Percentiles rank a stretch among this genome's conserved stretches.
These are phyloP conservation scores for Euthynnus affinis DNA, from an alignment of 2,797 vertebrate genomes.

Conservation along the genomic window DNA sequence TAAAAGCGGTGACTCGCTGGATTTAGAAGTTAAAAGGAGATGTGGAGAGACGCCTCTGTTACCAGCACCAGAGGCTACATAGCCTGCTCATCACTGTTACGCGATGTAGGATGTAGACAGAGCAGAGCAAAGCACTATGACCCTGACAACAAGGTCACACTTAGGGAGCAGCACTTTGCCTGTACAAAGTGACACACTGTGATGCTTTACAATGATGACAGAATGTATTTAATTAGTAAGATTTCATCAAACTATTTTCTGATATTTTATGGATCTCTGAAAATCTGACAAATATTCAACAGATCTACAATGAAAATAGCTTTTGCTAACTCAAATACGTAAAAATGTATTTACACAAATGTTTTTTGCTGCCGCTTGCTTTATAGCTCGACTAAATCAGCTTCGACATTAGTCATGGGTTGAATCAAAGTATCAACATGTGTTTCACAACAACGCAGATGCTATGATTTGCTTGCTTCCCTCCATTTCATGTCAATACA, in stretches of 20 bases:
- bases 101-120: slow-evolving; percentile 42
- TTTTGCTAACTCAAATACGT: not conserved
- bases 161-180: slow-evolving; percentile 2
- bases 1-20: slow-evolving; percentile 68
- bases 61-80: slow-evolving; percentile 20
- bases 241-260: not conserved
- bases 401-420: not conserved
- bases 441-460: not conserved
- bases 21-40: slow-evolving; percentile 68
- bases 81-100: slow-evolving; percentile 23
- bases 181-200: not conserved
- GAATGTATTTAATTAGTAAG: not conserved
- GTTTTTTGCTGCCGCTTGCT: not conserved
- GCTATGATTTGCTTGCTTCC: not conserved
- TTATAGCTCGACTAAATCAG: not conserved
- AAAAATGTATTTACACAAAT: not conserved
- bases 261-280: not conserved
- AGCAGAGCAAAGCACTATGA: slow-evolving; percentile 6
- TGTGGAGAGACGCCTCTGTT: slow-evolving; percentile 41
- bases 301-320: not conserved
- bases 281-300: not conserved
- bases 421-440: not conserved
- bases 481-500: not conserved
- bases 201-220: not conserved
- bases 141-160: slow-evolving; percentile 19